Evolutionary conservation across 1,140 invertebrate genomes (phyloP).

Genomic region (Paraescarpia echinospica): DNA sequence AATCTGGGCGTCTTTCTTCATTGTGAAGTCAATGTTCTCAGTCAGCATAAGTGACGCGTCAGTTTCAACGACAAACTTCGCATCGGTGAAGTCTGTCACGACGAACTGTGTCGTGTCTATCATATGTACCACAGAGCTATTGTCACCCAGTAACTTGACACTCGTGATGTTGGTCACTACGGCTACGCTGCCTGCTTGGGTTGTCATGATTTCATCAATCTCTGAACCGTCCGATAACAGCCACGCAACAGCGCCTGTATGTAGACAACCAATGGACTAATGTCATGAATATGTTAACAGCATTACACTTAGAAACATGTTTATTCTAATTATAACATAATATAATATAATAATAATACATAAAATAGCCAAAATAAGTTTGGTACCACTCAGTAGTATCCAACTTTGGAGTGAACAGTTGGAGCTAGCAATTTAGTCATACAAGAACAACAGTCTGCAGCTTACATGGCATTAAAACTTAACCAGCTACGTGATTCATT

Average conservation of each 20-base stretch:
- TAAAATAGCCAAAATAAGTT: neutral
- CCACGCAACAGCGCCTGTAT: neutral
- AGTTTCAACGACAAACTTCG: neutral
- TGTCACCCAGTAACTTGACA: neutral
- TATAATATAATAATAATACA: neutral
- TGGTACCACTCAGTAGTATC: neutral
- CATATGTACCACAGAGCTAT: constrained; percentile 3
- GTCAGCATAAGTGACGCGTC: neutral
- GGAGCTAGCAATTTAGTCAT: neutral
- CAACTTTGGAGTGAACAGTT: too few species aligned
- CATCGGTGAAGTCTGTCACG: neutral
- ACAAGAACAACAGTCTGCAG: neutral
- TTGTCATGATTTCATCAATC: neutral
- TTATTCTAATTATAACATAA: neutral
- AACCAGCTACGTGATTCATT: neutral
- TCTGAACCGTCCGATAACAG: neutral
- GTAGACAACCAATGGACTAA: neutral
- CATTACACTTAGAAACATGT: too few species aligned
- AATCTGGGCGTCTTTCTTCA: constrained; percentile 23
- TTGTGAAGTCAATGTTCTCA: neutral
- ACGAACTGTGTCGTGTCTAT: neutral
- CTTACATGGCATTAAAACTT: neutral
- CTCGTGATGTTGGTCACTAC: neutral
- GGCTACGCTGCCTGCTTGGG: neutral
- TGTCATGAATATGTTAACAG: neutral